Evolutionary conservation across 2,797 vertebrate species (phyloP), one percentile per base, ranked within the genome.

Genomic region (Etheostoma nigrum): DNA sequence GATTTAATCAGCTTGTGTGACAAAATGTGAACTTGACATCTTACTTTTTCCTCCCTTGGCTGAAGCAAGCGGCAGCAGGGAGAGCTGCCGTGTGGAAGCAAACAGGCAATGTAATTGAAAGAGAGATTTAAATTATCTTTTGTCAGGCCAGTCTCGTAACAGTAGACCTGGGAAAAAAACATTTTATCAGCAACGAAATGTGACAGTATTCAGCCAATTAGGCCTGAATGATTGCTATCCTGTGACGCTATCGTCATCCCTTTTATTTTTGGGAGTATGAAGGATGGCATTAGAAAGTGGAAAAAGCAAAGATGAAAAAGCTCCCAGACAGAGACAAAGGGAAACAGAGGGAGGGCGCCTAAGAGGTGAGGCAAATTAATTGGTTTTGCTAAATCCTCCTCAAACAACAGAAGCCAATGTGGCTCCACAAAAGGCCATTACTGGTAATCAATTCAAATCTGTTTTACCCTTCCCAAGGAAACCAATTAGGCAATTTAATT

Each of bases 401-500:
- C 91, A 90, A 93, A 94, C 90, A 92, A 88, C 87, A 90, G 83
- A 92, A 92, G 88, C 90, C 91, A 89, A 85, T 86, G 86, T 87
- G 88, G 81, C 88, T 88, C 88, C 86, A 94, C 92, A 93, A 94
- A 93, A 94, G 90, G 91, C 92, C 92, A 93, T 94, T 95, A 93
- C 90, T 78, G 85, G 90, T 92, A 93, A 94, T 95, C 94, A 93
- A 94, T 95, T 95, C 90, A 93, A 93, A 95, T 95, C 92, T 91
- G 91, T 92, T 94, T 94, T 89, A 92, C 91, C 89, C 90, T 92
- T 94, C 93, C 91, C 92, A 92, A 86, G 82, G 93, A 94, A 95
- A 93, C 93, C 93, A 95, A 95, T 95, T 93, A 94, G 90, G 88
- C 88, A 82, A 93, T 95, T 92, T 92, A 94, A 95, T 95, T 94